Evolutionary conservation across 2,797 vertebrate genomes (phyloP).

Genomic region (Enteromius anoplus): DNA sequence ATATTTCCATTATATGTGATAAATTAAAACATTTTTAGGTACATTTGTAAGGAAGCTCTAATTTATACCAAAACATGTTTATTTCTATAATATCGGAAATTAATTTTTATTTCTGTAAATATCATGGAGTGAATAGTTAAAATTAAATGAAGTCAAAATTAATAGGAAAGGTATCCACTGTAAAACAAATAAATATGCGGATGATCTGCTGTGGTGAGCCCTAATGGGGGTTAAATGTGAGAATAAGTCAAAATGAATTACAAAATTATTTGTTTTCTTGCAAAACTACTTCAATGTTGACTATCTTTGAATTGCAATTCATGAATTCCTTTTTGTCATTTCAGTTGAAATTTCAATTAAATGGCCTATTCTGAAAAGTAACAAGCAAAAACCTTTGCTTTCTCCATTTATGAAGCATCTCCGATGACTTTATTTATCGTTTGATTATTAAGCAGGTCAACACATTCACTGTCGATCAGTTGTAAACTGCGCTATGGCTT

Average conservation of each 20-base stretch:
- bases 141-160: neutral
- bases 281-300: neutral
- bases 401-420: neutral
- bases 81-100: neutral
- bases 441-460: slow-evolving; percentile 1
- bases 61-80: neutral
- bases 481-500: neutral
- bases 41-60: neutral
- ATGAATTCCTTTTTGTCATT: neutral
- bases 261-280: neutral
- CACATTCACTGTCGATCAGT: neutral
- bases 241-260: neutral
- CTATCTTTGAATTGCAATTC: neutral
- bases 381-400: neutral
- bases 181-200: neutral
- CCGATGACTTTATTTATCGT: neutral
- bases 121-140: neutral
- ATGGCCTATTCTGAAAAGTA: neutral
- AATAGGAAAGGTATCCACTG: neutral
- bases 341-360: neutral
- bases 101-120: neutral
- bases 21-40: neutral
- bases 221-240: neutral
- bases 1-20: neutral
- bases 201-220: neutral